Evolutionary conservation across 2,113 vertebrate species (phyloP).

Genomic region (Hoplias malabaricus): DNA sequence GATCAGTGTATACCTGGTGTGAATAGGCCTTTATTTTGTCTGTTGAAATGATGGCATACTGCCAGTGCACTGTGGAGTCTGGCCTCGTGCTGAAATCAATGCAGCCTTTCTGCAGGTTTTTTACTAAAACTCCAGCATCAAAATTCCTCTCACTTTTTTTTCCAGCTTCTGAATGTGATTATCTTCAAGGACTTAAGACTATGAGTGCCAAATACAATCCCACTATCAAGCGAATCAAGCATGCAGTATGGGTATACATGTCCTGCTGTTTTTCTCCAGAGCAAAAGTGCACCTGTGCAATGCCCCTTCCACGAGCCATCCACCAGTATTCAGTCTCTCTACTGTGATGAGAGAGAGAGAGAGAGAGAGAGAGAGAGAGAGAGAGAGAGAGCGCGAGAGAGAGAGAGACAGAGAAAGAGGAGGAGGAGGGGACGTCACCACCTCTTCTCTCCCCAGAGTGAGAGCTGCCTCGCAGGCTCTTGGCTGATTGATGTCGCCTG

Average conservation of each 20-base stretch:
- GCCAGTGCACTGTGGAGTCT: too few relatives aligned
- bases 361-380: background rate
- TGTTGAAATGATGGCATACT: too few relatives aligned
- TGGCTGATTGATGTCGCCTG: conserved; percentile 12
- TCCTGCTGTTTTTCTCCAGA: background rate
- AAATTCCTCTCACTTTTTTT: background rate
- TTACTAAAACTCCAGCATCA: background rate
- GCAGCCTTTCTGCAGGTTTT: background rate
- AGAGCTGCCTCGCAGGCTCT: conserved; percentile 27
- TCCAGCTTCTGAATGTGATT: background rate
- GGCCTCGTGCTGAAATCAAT: too few relatives aligned
- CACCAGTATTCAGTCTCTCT: conserved; percentile 30
- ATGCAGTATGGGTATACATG: background rate
- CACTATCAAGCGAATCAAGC: background rate
- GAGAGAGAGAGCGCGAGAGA: too few relatives aligned
- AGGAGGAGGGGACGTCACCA: background rate
- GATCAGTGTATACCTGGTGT: too few relatives aligned
- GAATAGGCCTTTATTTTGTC: too few relatives aligned
- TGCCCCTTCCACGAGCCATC: conserved; percentile 1
- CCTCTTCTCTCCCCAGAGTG: conserved; percentile 14
- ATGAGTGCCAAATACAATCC: background rate
- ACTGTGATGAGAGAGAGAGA: background rate
- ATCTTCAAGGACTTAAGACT: background rate
- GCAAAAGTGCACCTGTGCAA: background rate
- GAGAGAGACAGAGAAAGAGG: background rate